Conservation (phyloP, 1,140 invertebrate species). For the Semibalanus balanoides region DNA sequence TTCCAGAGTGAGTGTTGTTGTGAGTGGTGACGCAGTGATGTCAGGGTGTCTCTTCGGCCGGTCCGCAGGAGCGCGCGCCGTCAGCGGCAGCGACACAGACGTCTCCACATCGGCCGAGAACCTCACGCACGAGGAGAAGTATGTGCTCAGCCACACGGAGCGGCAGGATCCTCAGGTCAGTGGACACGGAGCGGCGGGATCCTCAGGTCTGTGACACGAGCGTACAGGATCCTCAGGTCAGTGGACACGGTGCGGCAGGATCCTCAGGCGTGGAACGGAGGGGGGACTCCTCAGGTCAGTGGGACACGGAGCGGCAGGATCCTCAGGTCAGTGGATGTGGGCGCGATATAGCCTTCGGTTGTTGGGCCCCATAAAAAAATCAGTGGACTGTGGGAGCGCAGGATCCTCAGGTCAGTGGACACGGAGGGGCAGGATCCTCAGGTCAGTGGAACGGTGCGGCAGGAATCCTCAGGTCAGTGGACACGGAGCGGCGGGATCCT, state of each 20-base stretch:
- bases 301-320: slow-evolving; percentile 31
- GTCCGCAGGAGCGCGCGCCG: slow-evolving; percentile 38
- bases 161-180: slow-evolving; percentile 70
- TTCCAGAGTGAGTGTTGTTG: too few relatives aligned
- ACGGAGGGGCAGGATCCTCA: too few relatives aligned
- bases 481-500: slow-evolving; percentile 43
- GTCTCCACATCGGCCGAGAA: slow-evolving; percentile 81
- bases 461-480: slow-evolving; percentile 59
- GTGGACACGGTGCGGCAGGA: neutral
- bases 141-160: slow-evolving; percentile 62
- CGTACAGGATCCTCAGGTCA: slow-evolving; percentile 76
- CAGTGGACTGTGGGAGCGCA: too few relatives aligned
- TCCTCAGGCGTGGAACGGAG: too few relatives aligned
- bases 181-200: neutral
- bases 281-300: slow-evolving; percentile 66
- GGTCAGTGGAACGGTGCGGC: too few relatives aligned
- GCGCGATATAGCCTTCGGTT: too few relatives aligned
- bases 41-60: neutral
- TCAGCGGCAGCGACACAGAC: slow-evolving; percentile 77
- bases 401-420: slow-evolving; percentile 54
- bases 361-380: too few relatives aligned
- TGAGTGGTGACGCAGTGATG: neutral
- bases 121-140: slow-evolving; percentile 66
- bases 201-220: too few relatives aligned
- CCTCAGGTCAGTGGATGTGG: slow-evolving; percentile 46